Base-by-base conservation (phyloP, 2,888 invertebrate species). In the Cataglyphis altisquamis region DNA sequence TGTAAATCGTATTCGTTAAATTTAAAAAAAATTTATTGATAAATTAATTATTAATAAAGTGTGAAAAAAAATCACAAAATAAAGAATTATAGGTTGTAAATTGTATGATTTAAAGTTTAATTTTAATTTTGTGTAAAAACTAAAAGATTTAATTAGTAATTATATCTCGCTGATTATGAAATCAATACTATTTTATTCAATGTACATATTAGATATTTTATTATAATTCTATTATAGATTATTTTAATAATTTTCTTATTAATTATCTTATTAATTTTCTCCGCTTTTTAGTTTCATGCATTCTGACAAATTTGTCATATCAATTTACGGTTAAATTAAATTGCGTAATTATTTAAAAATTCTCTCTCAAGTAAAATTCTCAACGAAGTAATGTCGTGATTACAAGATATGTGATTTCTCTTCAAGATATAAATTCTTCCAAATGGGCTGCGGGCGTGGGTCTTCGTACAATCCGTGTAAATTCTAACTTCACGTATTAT, bases 391-490 rank as follows among this genome's bases (percentile, higher is more conserved):
- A 72, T 45, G 60, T 72, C 78, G 72, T 45, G 60, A 41, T 70
- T 55, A 57, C 45, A 60, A 60, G 21, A 25, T 60, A 60, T n/a
- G 48, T 52, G n/a, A 60, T 5, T 57, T 55, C n/a, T 45, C n/a
- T 57, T 80, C 12, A 36, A 25, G 29, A 29, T 48, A 78, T 64
- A 36, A 77, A 77, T 89, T 85, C 88, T 89, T 87, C 89, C 86
- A 88, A 60, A 88, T 83, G 73, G 66, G 64, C 84, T 87, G 63
- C 83, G 57, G 36, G 45, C 64, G 66, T 82, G 85, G 78, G 85
- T 85, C 89, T 89, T 85, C 84, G 88, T 84, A 75, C 64, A 66
- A 48, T n/a, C 21, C 12, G 25, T 60, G n/a, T 48, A 39, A 74
- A 63, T 60, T 64, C 39, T 48, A 39, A 70, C 80, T 70, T 70